Base-by-base conservation (phyloP, 1,140 invertebrate species). In the Scaptomyza montana region DNA sequence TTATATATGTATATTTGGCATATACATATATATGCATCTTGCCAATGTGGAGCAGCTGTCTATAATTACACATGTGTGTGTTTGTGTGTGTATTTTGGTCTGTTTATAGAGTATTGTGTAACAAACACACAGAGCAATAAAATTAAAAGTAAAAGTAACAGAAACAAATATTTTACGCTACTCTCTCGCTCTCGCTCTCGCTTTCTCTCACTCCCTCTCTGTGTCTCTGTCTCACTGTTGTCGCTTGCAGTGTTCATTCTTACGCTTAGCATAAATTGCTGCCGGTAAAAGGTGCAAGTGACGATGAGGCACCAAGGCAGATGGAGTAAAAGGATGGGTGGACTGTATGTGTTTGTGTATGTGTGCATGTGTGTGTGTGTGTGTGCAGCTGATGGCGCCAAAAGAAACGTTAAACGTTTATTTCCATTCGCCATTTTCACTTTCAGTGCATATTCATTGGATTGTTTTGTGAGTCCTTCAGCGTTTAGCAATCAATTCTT, bases 401-500 rank as follows among this genome's bases (percentile, higher is more conserved):
- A 68, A 36, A 68, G 56, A 41, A 73, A 74, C 53, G 66, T 74
- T 74, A 69, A 74, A 74, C 66, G 71, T 57, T 36, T 74, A 74
- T 69, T 74, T 74, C 69, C 71, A 73, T 73, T 73, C 53, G 71
- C 71, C 65, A 69, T 67, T 73, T 74, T 69, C 64, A 49, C 55
- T 73, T 73, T 73, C 70, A 72, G 66, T 73, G 63, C 64, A 73
- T 74, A 69, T 74, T 74, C 71, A 74, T 74, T 63, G 71, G 57
- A 74, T 74, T 74, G 71, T 74, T 74, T 74, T 74, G 51, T 39
- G 71, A 74, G 71, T 74, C 71, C 71, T 74, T 74, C 71, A 51
- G 59, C 71, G 53, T 74, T 74, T 69, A 74, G 71, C 71, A 74
- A 74, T 74, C 71, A 74, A 74, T 74, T 73, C 55, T 7, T 12